Percentiles rank a stretch among this genome's conserved stretches.
Conservation (phyloP, 2,113 vertebrate genomes). For the Chloropsis cyanopogon region DNA sequence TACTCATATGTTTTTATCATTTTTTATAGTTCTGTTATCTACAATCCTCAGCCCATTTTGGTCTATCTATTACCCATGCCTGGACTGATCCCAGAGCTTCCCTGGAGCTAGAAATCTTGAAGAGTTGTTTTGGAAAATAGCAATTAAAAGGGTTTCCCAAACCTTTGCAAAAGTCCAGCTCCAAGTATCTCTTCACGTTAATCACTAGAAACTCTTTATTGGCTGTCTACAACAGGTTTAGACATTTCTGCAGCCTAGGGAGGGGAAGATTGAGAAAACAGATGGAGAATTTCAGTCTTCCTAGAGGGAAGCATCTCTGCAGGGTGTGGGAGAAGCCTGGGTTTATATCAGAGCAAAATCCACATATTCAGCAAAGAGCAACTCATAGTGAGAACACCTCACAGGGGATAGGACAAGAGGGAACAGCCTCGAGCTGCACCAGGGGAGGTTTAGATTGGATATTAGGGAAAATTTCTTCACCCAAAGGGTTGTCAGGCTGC, state of each 20-base stretch:
- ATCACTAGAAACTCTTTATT: background rate
- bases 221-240: background rate
- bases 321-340: background rate
- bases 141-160: background rate
- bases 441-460: background rate
- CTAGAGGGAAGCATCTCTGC: background rate
- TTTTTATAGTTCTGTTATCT: background rate
- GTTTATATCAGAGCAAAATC: background rate
- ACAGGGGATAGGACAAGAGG: fast-evolving
- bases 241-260: background rate
- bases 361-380: background rate
- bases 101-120: background rate
- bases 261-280: background rate
- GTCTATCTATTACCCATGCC: background rate
- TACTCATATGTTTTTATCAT: background rate
- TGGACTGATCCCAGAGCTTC: background rate
- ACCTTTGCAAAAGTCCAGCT: background rate
- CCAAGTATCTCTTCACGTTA: background rate
- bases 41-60: background rate
- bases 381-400: background rate
- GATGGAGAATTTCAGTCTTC: background rate
- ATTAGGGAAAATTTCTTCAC: background rate
- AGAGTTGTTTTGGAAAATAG: background rate
- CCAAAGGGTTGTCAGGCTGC: background rate
- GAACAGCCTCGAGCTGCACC: background rate